Evolutionary conservation across 2,113 vertebrate species (phyloP).

Genomic region (Anhinga rufa): DNA sequence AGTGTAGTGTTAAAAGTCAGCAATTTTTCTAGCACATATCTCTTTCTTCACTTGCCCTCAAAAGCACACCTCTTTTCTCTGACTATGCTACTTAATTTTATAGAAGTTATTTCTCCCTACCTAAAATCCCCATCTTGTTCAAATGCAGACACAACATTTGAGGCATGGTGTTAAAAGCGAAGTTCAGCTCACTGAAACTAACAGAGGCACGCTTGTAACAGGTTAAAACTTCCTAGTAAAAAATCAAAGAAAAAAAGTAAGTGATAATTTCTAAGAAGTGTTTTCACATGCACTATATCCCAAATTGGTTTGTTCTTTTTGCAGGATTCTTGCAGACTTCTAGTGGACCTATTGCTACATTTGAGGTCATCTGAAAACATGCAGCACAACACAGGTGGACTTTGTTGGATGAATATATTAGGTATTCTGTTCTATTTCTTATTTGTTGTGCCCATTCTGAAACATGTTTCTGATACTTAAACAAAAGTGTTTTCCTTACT

Average conservation of each 20-base stretch:
- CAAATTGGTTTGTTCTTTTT: background rate
- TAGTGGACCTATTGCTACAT: background rate
- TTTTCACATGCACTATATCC: background rate
- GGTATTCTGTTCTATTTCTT: background rate
- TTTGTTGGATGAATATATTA: background rate
- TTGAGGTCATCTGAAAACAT: background rate
- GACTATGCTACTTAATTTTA: background rate
- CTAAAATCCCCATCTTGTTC: background rate
- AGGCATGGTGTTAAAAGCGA: background rate
- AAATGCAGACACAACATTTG: background rate
- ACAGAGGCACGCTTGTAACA: too few relatives aligned
- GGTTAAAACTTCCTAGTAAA: background rate
- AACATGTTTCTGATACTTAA: background rate
- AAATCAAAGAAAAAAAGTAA: background rate
- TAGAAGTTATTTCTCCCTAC: background rate
- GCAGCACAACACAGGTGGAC: background rate
- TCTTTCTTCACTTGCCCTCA: background rate
- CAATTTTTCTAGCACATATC: background rate
- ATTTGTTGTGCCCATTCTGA: background rate
- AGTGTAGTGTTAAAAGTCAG: background rate
- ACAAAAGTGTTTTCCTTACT: background rate
- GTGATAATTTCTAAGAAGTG: background rate
- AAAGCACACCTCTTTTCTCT: background rate
- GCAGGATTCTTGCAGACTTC: constrained; percentile 3
- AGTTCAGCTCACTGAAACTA: background rate